Evolutionary conservation across 2,888 invertebrate genomes (phyloP).

Genomic region (Monoplex corrugatus): DNA sequence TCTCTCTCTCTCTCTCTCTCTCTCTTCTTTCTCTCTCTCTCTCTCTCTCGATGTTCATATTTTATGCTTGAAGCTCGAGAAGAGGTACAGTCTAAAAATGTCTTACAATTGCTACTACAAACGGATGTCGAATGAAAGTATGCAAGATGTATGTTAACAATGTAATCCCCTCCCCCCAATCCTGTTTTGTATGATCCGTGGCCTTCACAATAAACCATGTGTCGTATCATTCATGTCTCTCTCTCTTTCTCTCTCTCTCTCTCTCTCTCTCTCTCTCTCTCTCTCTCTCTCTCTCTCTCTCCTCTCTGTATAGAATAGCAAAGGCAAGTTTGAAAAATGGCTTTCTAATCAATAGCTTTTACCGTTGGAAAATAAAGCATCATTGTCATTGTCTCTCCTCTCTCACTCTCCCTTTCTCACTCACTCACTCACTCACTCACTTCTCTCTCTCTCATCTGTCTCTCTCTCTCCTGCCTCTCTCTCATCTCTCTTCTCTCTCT

Average conservation of each 20-base stretch:
- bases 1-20: slow-evolving; percentile 4
- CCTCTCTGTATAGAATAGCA: neutral
- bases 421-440: neutral
- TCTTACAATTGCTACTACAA: neutral
- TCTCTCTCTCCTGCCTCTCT: neutral
- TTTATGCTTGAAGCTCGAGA: neutral
- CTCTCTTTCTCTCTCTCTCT: neutral
- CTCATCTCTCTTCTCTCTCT: neutral
- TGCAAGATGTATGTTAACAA: too few species aligned
- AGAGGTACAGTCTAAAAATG: neutral
- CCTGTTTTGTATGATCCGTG: too few species aligned
- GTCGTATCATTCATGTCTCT: too few species aligned
- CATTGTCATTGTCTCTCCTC: too few species aligned
- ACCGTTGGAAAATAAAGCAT: too few species aligned
- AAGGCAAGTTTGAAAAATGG: too few species aligned
- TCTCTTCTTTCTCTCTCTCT: neutral
- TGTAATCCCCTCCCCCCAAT: too few species aligned
- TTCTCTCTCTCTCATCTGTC: neutral
- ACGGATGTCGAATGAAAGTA: neutral
- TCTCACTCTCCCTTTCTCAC: too few species aligned
- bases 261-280: slow-evolving; percentile 33
- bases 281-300: neutral
- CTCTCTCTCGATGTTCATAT: neutral
- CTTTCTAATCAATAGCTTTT: too few species aligned
- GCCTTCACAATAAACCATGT: too few species aligned